These are phyloP conservation scores for Galagoides demidoff DNA, from an alignment of 2,797 vertebrate species.

Conservation along the genomic window DNA sequence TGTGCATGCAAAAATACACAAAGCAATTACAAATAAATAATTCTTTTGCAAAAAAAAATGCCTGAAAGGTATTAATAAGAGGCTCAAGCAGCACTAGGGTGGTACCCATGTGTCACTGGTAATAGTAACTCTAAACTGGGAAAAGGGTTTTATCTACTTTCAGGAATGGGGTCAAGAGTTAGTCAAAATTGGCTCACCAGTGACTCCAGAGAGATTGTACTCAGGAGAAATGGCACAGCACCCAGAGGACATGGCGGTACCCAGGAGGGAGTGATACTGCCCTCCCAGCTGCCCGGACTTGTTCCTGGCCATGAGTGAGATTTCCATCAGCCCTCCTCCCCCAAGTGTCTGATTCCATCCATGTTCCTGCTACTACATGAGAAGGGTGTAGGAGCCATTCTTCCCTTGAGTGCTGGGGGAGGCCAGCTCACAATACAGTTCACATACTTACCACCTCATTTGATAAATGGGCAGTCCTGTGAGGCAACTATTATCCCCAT, in stretches of 20 bases:
- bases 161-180: background rate
- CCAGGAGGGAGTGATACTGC: background rate
- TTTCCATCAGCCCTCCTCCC: background rate
- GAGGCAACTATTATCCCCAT: background rate
- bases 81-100: background rate
- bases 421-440: background rate
- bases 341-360: background rate
- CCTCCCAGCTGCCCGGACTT: background rate
- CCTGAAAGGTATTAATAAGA: background rate
- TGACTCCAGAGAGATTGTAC: background rate
- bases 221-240: background rate
- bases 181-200: background rate
- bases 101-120: background rate
- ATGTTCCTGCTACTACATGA: background rate
- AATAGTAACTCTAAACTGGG: background rate
- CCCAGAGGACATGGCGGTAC: background rate
- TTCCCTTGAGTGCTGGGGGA: background rate
- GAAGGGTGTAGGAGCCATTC: background rate
- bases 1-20: constrained; percentile 15
- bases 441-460: background rate
- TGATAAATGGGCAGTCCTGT: background rate
- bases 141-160: background rate
- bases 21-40: background rate
- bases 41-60: background rate
- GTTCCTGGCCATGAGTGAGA: background rate